Percentiles rank a stretch among this genome's conserved stretches.
These are phyloP conservation scores for Leptopilina myrica DNA, from an alignment of 2,888 invertebrate genomes.

Conservation along the genomic window DNA sequence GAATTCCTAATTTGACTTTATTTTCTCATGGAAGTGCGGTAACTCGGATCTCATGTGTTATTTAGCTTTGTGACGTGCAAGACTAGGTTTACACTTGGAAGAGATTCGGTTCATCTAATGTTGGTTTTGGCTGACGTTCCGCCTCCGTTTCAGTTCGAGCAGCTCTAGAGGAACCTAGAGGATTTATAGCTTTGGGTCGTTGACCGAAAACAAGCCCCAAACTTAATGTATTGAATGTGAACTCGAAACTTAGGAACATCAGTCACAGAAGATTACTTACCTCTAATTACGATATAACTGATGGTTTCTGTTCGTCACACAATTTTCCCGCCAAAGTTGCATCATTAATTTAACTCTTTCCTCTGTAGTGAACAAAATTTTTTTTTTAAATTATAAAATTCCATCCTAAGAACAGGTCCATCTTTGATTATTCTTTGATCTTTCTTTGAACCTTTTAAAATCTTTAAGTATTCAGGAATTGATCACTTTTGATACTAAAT, in stretches of 20 bases:
- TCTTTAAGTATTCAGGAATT: too few species aligned
- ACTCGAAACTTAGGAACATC: slow-evolving; percentile 34
- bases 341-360: neutral
- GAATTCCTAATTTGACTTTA: neutral
- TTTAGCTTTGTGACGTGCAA: slow-evolving; percentile 10
- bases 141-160: slow-evolving; percentile 9
- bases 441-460: too few species aligned
- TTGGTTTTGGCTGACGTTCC: slow-evolving; percentile 38
- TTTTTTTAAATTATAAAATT: too few species aligned
- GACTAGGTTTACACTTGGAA: slow-evolving; percentile 19
- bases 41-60: slow-evolving; percentile 1
- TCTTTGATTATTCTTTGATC: too few species aligned
- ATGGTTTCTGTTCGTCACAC: neutral
- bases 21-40: neutral
- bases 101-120: slow-evolving; percentile 13
- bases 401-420: too few species aligned
- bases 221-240: slow-evolving; percentile 35
- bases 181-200: slow-evolving; percentile 27
- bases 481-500: too few species aligned
- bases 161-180: slow-evolving; percentile 9
- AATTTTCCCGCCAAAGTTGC: neutral
- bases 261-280: slow-evolving; percentile 23
- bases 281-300: slow-evolving; percentile 33
- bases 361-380: too few species aligned
- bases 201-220: slow-evolving; percentile 29